phyloP scores from a whole-genome alignment of 1,140 invertebrate species.

The Meloidogyne hapla region DNA sequence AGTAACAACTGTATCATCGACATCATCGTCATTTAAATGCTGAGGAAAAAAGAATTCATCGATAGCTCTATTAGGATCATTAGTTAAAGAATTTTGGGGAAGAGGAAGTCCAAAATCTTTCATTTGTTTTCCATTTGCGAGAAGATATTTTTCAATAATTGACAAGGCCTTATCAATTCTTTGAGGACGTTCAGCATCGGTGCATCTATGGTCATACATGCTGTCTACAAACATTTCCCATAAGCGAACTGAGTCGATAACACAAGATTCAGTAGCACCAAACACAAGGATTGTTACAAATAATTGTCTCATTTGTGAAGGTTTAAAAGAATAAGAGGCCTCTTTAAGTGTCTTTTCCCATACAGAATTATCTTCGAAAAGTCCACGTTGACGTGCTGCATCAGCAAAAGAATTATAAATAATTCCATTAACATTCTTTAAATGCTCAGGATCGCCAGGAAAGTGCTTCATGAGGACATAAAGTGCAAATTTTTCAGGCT shows the following conservation, averaged over 20 bases:
- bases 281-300: not conserved
- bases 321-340: not conserved
- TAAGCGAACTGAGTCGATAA: not conserved
- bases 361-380: not conserved
- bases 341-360: not conserved
- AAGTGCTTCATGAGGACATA: conserved; percentile 10
- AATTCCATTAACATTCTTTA: not conserved
- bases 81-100: not conserved
- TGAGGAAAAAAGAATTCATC: conserved; percentile 14
- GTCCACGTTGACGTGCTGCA: not conserved
- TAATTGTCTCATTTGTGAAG: not conserved
- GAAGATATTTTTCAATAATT: not conserved
- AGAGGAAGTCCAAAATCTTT: not conserved
- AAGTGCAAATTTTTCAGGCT: not conserved
- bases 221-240: not conserved
- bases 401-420: not conserved
- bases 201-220: not conserved
- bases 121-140: not conserved
- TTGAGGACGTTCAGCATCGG: not conserved
- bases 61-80: not conserved
- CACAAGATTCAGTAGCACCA: not conserved
- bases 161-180: not conserved
- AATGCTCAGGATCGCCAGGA: conserved; percentile 4
- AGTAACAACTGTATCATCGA: not conserved
- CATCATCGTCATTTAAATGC: conserved; percentile 7